Evolutionary conservation across 2,113 vertebrate genomes (phyloP), one percentile per base, ranked within the genome.

Genomic region (Nothobranchius kuhntae): DNA sequence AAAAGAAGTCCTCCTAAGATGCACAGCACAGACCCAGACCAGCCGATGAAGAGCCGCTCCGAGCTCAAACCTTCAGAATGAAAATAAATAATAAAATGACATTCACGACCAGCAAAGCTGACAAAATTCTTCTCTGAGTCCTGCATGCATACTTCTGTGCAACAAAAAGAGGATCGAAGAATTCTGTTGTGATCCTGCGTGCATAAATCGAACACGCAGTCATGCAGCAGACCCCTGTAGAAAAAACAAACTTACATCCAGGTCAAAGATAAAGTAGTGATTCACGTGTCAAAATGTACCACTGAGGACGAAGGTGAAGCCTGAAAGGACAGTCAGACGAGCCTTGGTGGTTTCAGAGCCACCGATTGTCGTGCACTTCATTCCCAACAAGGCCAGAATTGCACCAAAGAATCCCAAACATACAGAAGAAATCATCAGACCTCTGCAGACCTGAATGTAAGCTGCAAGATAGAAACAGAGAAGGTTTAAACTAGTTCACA

Each of bases 331-430:
- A 15, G 96, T 94, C 61, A 97, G 92, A 75, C 93, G 96, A 63
- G 96, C 94, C 91, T 99, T 99, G 80, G 92, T 93, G 80, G 93
- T 92, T 65, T 98, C 93, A 0, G 95, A 94, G 62, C 97, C 97
- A 84, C 97, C 97, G 0, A 98, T 93, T 84, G 94, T 98, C 6
- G 97, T 98, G 74, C 98, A 99, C 77, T 98, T 98, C 98, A 99
- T 99, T 42, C 97, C 98, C 69, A 98, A 72, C 64, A 99, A 91
- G 26, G 95, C 95, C 59, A 96, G 92, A 65, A 92, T 13, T 4
- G 93, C 91, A 2, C 94, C 97, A 0, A 99, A 96, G 85, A 98
- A 98, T 30, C 97, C 98, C 89, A 99, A 90, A 78, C 94, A 95
- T 75, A 98, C 94, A 0, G 96, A 89, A 0, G 95, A 89, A 36